phyloP scores from a whole-genome alignment of 2,888 invertebrate species.

The Oscheius myriophilus region DNA sequence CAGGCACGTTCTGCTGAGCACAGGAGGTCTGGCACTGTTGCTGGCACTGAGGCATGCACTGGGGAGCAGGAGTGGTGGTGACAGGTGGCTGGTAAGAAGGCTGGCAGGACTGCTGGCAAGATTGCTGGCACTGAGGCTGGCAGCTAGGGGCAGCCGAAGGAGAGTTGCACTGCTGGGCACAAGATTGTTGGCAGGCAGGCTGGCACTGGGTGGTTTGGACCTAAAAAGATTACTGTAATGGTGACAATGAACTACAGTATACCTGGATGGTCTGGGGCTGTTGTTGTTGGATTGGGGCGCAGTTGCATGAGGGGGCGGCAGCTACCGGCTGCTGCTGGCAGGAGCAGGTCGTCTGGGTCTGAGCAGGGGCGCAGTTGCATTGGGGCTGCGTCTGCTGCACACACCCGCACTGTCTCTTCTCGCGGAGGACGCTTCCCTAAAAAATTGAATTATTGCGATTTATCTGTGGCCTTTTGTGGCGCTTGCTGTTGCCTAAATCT shows the following conservation, averaged over 20 bases:
- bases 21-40: slow-evolving; percentile 43
- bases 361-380: slow-evolving; percentile 38
- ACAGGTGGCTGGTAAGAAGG: background rate
- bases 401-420: slow-evolving; percentile 55
- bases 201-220: slow-evolving; percentile 44
- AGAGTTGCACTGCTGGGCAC: slow-evolving; percentile 39
- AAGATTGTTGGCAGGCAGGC: slow-evolving; percentile 49
- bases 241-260: background rate
- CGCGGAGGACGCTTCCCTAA: slow-evolving; percentile 49
- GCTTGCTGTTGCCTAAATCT: too few relatives aligned
- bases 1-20: slow-evolving; percentile 30
- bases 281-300: slow-evolving; percentile 40
- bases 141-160: slow-evolving; percentile 37
- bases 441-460: slow-evolving; percentile 5
- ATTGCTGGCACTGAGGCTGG: slow-evolving; percentile 44
- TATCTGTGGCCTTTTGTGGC: too few relatives aligned
- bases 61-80: slow-evolving; percentile 13
- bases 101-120: slow-evolving; percentile 41
- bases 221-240: slow-evolving; percentile 16
- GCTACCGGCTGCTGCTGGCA: slow-evolving; percentile 49
- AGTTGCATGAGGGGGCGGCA: slow-evolving; percentile 30
- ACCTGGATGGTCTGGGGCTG: slow-evolving; percentile 35
- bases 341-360: slow-evolving; percentile 37
- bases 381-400: slow-evolving; percentile 37
- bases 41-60: slow-evolving; percentile 32